Conservation (phyloP, 2,888 invertebrate genomes). For the Blastobasis adustella region DNA sequence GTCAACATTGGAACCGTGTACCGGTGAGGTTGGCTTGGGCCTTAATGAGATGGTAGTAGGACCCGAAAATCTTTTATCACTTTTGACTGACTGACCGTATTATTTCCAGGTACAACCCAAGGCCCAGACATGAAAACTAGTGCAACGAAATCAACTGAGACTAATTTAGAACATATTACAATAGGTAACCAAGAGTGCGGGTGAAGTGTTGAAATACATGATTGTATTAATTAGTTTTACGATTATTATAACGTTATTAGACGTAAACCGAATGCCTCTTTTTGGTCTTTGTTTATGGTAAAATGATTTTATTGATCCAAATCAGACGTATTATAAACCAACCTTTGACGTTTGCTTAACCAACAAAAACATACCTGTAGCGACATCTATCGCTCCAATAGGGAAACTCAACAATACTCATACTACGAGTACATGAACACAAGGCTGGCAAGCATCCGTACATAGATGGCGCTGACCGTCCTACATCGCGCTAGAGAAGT, state of each 20-base stretch:
- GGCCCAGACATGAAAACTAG: conserved; percentile 33
- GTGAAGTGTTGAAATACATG: neutral
- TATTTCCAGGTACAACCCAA: conserved; percentile 34
- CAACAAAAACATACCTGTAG: no score
- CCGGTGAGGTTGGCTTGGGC: no score
- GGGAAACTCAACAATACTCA: no score
- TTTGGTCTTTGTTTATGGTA: neutral
- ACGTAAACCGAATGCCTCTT: neutral
- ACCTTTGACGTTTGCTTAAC: no score
- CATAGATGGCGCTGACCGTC: no score
- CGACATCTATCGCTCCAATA: no score
- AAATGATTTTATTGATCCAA: neutral
- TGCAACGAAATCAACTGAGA: conserved; percentile 40
- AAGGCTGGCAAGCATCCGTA: no score
- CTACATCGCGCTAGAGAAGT: no score
- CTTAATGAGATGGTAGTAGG: no score
- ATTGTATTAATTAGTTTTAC: neutral
- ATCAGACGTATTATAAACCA: neutral
- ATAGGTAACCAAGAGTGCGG: conserved; percentile 14
- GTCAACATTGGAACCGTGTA: no score
- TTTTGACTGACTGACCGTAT: neutral
- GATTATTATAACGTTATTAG: neutral
- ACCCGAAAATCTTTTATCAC: no score
- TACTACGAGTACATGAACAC: no score
- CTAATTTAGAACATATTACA: conserved; percentile 33